Base-by-base conservation (phyloP, 2,797 vertebrate genomes). In the Peromyscus attwateri region DNA sequence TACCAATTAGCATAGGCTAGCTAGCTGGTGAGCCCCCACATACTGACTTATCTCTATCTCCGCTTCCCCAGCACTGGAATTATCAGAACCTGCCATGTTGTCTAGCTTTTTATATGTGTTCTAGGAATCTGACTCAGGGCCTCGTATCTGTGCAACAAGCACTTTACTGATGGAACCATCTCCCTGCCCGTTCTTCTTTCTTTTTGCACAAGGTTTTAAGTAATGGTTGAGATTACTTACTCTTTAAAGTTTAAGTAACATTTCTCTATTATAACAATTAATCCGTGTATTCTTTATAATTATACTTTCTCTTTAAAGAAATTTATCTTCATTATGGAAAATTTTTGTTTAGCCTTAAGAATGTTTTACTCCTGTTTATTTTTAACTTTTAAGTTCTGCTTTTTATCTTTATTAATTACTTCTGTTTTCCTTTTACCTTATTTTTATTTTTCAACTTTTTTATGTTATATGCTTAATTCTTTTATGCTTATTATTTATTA, bases 381-480 rank as follows among this genome's bases (percentile, higher is more conserved):
- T 96, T 94, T 96, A 85, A 79, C 37, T 80, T 93, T 11, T 60
- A 80, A 89, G 66, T 84, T 76, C 43, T 85, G 1, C 23, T 83
- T 90, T 90, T 90, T 85, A 85, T 81, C 34, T 88, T 77, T 73
- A 76, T 91, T 6, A 62, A n/a, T 85, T 87, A 49, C 52, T 89
- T 79, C 83, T 66, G 13, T 12, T 84, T 84, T 88, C 62, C 27
- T 57, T 89, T 85, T 88, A 83, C 66, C 43, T 79, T 92, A n/a
- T 84, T 89, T 85, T 94, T 75, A 12, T 5, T 55, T 92, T 92
- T 81, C 43, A 91, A 57, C 7, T 37, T 91, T 91, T 81, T 88
- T 75, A 52, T 93, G 6, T 4, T 85, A 79, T 95, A 66, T 83
- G 6, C 17, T 76, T 93, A 83, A 75, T 95, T 60, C 31, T 92